Evolutionary conservation across 2,113 vertebrate genomes (phyloP), one percentile per base, ranked within the genome.

Genomic region (Astur gentilis): DNA sequence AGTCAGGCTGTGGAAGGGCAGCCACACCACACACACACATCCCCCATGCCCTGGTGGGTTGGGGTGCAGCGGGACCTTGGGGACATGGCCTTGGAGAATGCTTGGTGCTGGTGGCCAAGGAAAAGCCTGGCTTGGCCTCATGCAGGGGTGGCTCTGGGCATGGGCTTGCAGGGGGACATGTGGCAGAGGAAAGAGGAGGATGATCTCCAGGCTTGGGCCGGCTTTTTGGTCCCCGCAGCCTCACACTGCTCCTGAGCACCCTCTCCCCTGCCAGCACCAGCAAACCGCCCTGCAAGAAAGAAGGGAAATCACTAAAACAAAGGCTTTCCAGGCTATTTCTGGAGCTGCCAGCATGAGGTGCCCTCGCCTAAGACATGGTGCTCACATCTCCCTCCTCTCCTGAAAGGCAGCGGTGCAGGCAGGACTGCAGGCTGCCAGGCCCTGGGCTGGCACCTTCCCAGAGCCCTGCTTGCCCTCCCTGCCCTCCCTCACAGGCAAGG

Each of bases 291-390:
- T 64, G 71, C 5, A 5, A 89, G 54, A 62, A 85, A 60, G 79
- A 76, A 87, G 81, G 45, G 69, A 86, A 77, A 91, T 71, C 26
- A 14, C 23, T 91, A 78, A 95, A 91, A 96, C 97, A 97, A 96
- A 97, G 96, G 79, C 85, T 93, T 95, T 83, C 55, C 78, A 50
- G 79, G 95, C 87, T 91, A 97, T 97, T 95, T 97, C 91, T 84
- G 93, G 52, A 95, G 91, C 94, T 97, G 90, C 96, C 97, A 97
- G 95, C 93, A 94, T 97, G 96, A 97, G 97, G 97, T 97, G 94
- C 97, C 96, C 96, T 97, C 92, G 91, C 89, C 95, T 97, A 97
- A 97, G 93, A 87, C 96, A 96, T 91, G 61, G 75, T 92, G 79
- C 80, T 95, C 44, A 2, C 69, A 13, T 62, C 72, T 83, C 83